Conservation (phyloP, 2,797 vertebrate genomes). For the Rhinella marina region DNA sequence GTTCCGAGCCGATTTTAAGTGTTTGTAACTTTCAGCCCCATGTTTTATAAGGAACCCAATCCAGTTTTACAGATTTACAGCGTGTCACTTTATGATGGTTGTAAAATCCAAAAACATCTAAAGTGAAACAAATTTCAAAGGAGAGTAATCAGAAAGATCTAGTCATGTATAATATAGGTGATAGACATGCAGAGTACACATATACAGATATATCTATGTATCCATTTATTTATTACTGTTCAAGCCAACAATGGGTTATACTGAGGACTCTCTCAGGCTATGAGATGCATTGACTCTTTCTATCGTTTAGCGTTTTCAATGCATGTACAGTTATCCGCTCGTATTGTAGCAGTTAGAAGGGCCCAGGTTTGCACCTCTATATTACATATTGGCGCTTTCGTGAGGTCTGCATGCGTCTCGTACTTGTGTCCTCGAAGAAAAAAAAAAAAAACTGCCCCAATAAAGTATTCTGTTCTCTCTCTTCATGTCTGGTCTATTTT, state of each 20-base stretch:
- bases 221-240: neutral
- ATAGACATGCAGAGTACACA: neutral
- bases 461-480: slow-evolving; percentile 51
- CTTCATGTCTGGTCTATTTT: neutral
- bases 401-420: slow-evolving; percentile 56
- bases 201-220: neutral
- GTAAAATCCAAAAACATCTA: slow-evolving; percentile 2
- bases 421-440: slow-evolving; percentile 41
- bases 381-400: slow-evolving; percentile 45
- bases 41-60: slow-evolving; percentile 16
- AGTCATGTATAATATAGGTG: too few relatives aligned
- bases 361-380: slow-evolving; percentile 31
- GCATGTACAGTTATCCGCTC: slow-evolving; percentile 41
- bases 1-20: neutral
- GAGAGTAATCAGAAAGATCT: neutral
- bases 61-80: neutral
- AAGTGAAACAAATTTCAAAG: neutral
- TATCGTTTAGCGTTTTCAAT: slow-evolving; percentile 23
- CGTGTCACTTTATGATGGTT: neutral
- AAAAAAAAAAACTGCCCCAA: slow-evolving; percentile 21
- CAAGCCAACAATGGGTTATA: neutral
- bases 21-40: neutral
- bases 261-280: neutral
- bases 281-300: neutral
- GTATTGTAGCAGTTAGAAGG: slow-evolving; percentile 31